phyloP scores from a whole-genome alignment of 2,113 vertebrate genomes.

The Crotophaga sulcirostris region DNA sequence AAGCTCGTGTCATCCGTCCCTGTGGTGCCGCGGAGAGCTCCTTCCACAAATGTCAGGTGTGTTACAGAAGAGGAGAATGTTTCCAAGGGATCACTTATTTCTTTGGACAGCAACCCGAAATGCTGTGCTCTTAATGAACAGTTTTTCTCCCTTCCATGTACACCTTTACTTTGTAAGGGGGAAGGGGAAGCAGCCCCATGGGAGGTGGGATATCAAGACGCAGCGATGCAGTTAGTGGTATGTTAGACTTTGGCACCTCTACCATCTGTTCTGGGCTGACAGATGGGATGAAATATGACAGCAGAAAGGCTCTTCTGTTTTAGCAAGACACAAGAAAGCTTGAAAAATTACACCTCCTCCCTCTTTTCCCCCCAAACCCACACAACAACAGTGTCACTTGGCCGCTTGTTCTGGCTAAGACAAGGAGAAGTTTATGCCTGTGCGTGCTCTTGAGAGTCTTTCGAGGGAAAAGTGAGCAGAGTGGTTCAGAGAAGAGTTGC shows the following conservation, averaged over 20 bases:
- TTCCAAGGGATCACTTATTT: not conserved
- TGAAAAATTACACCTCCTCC: constrained; percentile 76
- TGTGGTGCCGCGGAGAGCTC: rapidly evolving
- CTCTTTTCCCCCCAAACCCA: constrained; percentile 62
- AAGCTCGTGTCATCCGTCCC: rapidly evolving
- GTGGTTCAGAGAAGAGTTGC: constrained; percentile 29
- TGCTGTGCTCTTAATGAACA: not conserved
- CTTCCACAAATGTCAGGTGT: not conserved
- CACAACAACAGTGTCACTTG: constrained; percentile 69
- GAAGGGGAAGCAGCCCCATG: constrained; percentile 33
- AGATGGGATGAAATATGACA: constrained; percentile 77
- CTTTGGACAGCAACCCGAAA: not conserved
- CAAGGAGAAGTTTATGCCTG: constrained; percentile 53
- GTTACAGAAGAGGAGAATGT: not conserved
- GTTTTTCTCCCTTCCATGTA: not conserved
- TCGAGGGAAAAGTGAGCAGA: constrained; percentile 45
- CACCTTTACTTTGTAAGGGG: constrained; percentile 22
- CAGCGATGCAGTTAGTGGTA: constrained; percentile 51
- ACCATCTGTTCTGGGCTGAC: constrained; percentile 77
- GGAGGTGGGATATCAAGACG: constrained; percentile 47
- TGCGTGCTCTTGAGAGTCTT: constrained; percentile 22
- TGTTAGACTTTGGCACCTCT: constrained; percentile 74
- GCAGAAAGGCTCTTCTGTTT: constrained; percentile 77
- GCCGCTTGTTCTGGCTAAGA: constrained; percentile 71
- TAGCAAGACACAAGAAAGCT: constrained; percentile 73